Evolutionary conservation across 2,113 vertebrate genomes (phyloP).

Genomic region (Ptilorrhoa leucosticta): DNA sequence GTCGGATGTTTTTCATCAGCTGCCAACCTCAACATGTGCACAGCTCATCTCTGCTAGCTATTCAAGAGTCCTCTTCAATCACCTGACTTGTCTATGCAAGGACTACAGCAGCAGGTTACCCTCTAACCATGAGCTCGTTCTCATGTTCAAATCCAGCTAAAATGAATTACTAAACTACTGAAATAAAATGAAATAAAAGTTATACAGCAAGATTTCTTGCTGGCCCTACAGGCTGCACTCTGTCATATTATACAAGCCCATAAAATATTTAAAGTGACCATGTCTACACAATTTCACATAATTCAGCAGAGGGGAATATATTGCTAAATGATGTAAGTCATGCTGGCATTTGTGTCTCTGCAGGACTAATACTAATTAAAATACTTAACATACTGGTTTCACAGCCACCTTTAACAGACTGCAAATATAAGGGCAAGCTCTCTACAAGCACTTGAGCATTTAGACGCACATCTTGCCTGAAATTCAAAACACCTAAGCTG

Average conservation of each 20-base stretch:
- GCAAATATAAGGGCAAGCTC: neutral
- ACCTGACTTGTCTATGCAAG: neutral
- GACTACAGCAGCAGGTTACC: neutral
- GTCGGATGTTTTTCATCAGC: fast-evolving
- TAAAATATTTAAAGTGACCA: conserved; percentile 69
- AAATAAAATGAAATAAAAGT: conserved; percentile 53
- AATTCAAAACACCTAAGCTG: neutral
- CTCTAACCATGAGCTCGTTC: neutral
- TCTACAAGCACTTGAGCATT: neutral
- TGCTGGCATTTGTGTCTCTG: neutral
- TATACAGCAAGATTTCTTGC: conserved; percentile 31
- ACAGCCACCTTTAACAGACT: neutral
- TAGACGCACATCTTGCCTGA: neutral
- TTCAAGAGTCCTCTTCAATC: neutral
- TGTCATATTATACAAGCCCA: conserved; percentile 20
- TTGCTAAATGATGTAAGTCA: conserved; percentile 33
- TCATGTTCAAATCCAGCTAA: neutral
- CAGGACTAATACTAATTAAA: neutral
- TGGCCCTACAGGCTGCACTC: conserved; percentile 24
- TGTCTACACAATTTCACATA: conserved; percentile 51
- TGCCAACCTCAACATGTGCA: fast-evolving
- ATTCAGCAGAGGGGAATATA: conserved; percentile 44
- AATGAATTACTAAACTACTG: conserved; percentile 26
- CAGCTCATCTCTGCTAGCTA: neutral
- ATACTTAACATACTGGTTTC: neutral